These are phyloP conservation scores for Eulithis prunata DNA, from an alignment of 2,888 invertebrate genomes.

Conservation along the genomic window DNA sequence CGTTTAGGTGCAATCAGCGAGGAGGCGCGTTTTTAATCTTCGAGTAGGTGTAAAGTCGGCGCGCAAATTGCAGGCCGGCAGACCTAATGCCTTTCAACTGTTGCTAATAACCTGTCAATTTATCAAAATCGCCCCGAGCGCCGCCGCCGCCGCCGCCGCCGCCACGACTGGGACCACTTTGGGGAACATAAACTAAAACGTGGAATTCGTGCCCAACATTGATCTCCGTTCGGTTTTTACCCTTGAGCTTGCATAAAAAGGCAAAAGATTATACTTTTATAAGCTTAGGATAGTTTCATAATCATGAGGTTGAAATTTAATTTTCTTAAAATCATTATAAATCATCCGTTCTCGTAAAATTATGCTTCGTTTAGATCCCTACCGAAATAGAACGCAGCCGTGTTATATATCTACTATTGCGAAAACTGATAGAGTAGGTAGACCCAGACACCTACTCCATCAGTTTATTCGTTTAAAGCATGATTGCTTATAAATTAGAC, in stretches of 20 bases:
- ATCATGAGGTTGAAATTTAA: too few relatives aligned
- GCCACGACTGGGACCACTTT: conserved; percentile 61
- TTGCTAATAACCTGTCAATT: conserved; percentile 84
- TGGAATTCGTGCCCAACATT: conserved; percentile 47
- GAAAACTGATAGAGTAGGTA: too few relatives aligned
- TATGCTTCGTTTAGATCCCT: too few relatives aligned
- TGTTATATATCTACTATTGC: too few relatives aligned
- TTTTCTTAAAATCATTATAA: too few relatives aligned
- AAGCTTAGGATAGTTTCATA: not conserved
- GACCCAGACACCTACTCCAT: too few relatives aligned
- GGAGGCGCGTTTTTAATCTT: conserved; percentile 74
- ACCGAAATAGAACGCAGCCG: too few relatives aligned
- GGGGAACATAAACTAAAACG: conserved; percentile 54
- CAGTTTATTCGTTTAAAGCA: too few relatives aligned
- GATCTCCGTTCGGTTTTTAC: conserved; percentile 36
- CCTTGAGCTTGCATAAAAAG: conserved; percentile 32
- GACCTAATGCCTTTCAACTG: conserved; percentile 84
- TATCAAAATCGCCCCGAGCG: conserved; percentile 76
- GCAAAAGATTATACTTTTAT: not conserved
- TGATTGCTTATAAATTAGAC: too few relatives aligned
- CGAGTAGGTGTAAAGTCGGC: conserved; percentile 72
- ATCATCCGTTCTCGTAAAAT: too few relatives aligned
- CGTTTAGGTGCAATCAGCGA: conserved; percentile 68
- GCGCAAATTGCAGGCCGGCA: conserved; percentile 81
- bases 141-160: conserved; percentile 55